phyloP scores from a whole-genome alignment of 30 jellyfish, hydroid and myxozoan species.

The Cassiopea andromeda region DNA sequence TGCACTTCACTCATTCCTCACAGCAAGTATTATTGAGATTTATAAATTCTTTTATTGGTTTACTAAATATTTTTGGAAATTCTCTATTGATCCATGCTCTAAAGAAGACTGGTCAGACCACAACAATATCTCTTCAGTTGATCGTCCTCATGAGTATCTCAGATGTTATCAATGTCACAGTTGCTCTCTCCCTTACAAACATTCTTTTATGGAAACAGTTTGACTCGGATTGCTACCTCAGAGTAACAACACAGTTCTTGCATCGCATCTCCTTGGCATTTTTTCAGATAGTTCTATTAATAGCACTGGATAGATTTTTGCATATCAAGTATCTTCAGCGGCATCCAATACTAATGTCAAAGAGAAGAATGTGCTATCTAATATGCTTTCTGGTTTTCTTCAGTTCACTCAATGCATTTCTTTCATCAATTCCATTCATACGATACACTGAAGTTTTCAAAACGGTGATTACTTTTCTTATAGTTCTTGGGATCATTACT shows the following conservation, averaged over 20 bases:
- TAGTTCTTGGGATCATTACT: not conserved
- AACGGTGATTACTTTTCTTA: not conserved
- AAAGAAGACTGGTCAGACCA: slow-evolving; percentile 21
- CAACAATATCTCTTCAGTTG: slow-evolving; percentile 1
- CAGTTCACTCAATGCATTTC: not conserved
- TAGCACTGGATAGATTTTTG: slow-evolving; percentile 26
- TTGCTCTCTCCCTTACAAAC: not conserved
- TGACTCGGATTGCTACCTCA: not conserved
- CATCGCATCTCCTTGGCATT: no score
- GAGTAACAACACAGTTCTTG: not conserved
- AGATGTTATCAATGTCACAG: not conserved
- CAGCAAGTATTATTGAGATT: not conserved
- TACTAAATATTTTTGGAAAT: slow-evolving; percentile 10
- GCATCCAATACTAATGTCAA: slow-evolving; percentile 8
- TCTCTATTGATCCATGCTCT: slow-evolving; percentile 6
- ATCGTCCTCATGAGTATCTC: slow-evolving; percentile 14
- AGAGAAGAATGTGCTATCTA: not conserved
- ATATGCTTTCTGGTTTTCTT: not conserved
- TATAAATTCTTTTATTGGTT: not conserved
- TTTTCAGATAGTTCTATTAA: not conserved
- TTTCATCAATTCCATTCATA: not conserved
- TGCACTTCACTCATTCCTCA: not conserved
- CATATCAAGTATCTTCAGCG: slow-evolving; percentile 25
- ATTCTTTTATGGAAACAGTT: not conserved
- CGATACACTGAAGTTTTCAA: no score